A percentile compares a stretch with the other conserved stretches of the same genome.
These are phyloP conservation scores for Myotis findleyi DNA, from an alignment of 2,797 vertebrate species.

Conservation along the genomic window DNA sequence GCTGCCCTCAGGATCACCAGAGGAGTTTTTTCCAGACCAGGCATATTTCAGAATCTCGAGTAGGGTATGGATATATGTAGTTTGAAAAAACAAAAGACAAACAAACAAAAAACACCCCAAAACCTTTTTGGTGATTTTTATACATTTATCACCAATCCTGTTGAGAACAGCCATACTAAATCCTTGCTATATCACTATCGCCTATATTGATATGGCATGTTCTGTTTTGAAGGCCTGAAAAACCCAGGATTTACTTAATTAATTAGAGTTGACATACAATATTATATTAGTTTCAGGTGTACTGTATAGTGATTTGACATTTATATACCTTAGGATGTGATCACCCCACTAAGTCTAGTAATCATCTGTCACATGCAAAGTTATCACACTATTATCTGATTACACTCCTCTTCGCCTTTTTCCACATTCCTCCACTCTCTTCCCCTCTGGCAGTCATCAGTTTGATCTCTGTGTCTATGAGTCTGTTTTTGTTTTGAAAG, in stretches of 20 bases:
- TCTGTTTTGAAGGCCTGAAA: neutral
- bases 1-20: neutral
- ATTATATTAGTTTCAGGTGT: neutral
- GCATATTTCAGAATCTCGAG: conserved; percentile 40
- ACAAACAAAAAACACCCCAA: neutral
- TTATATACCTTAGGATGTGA: neutral
- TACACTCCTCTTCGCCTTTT: neutral
- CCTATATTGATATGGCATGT: neutral
- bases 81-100: neutral
- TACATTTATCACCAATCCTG: neutral
- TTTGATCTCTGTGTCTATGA: neutral
- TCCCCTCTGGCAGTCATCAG: neutral
- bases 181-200: neutral
- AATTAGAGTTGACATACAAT: neutral
- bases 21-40: conserved; percentile 52
- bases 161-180: conserved; percentile 16
- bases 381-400: neutral
- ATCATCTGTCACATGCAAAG: neutral
- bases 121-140: conserved; percentile 32
- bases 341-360: neutral
- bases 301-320: neutral
- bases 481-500: conserved; percentile 23
- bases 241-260: neutral
- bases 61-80: neutral
- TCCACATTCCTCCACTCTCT: neutral